Percentiles rank a stretch among this genome's conserved stretches.
Evolutionary conservation across 92 coral and sea anemone species (phyloP).

Genomic region (Bergia sp.): DNA sequence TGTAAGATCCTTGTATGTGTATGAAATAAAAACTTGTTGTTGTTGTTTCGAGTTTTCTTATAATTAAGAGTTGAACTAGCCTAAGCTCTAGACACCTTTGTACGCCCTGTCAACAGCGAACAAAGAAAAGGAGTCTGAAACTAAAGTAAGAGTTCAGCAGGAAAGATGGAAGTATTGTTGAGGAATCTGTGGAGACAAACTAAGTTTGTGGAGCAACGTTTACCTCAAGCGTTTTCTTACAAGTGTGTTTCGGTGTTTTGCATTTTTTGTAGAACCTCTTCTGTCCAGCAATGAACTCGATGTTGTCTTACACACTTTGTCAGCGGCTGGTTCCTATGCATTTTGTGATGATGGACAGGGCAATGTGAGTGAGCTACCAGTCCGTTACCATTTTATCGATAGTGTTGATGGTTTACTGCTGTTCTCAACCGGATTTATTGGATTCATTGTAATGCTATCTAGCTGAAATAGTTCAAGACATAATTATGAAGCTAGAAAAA

Average conservation of each 20-base stretch:
- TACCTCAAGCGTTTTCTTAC: neutral
- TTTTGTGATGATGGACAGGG: constrained; percentile 58
- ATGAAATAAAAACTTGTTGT: no score
- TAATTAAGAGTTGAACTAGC: no score
- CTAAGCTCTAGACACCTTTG: no score
- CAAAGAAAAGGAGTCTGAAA: no score
- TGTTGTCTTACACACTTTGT: constrained; percentile 62
- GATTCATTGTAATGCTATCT: no score
- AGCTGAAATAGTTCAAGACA: neutral
- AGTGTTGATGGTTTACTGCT: neutral
- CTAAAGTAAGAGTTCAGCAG: no score
- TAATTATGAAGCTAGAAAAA: neutral
- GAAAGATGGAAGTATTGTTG: no score
- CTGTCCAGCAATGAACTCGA: constrained; percentile 79
- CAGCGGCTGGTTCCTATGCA: constrained; percentile 83
- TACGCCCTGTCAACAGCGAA: no score
- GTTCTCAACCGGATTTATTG: neutral
- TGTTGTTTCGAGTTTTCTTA: no score
- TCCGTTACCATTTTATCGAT: neutral
- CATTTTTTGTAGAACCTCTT: constrained; percentile 66
- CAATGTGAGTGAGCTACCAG: constrained; percentile 46
- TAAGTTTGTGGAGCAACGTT: no score
- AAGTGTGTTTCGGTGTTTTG: constrained; percentile 6
- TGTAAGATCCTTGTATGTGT: no score
- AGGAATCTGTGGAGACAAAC: no score